A percentile compares a stretch with the other conserved stretches of the same genome.
These are phyloP conservation scores for Phyllopteryx taeniolatus DNA, from an alignment of 2,113 vertebrate genomes.

Conservation along the genomic window DNA sequence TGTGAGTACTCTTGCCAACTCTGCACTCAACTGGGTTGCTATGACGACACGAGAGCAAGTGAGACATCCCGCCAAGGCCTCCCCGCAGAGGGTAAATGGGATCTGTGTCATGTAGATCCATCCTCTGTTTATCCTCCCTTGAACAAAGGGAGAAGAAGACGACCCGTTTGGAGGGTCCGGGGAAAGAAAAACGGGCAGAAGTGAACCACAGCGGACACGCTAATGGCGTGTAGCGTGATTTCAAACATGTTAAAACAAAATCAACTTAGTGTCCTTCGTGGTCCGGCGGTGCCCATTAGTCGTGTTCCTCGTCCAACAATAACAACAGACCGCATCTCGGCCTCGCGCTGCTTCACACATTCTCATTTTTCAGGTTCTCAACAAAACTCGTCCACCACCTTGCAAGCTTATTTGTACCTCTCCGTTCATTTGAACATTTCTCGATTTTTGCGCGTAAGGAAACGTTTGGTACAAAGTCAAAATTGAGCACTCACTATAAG, in stretches of 20 bases:
- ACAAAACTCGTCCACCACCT: not conserved
- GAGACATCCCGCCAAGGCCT: constrained; percentile 14
- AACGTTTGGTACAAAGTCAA: no score
- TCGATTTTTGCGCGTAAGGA: no score
- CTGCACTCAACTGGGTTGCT: not conserved
- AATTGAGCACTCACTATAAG: no score
- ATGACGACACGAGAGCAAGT: not conserved
- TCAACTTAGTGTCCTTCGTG: constrained; percentile 20
- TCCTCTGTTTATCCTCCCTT: constrained; percentile 6
- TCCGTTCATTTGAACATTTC: no score
- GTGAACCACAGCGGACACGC: not conserved
- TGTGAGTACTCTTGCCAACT: not conserved
- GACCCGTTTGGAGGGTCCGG: not conserved
- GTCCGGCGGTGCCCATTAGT: constrained; percentile 12
- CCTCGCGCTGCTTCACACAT: constrained; percentile 9
- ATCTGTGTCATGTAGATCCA: not conserved
- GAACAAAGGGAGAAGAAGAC: not conserved
- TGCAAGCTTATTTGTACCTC: constrained; percentile 5
- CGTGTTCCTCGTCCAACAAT: constrained; percentile 10
- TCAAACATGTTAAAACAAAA: constrained; percentile 5
- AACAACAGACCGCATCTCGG: constrained; percentile 9
- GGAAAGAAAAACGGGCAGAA: not conserved
- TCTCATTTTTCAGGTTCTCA: constrained; percentile 5
- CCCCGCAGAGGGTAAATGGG: constrained; percentile 10
- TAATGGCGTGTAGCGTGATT: no score